A percentile compares a stretch with the other conserved stretches of the same genome.
These are phyloP conservation scores for Jacana jacana DNA, from an alignment of 2,113 vertebrate genomes.

Conservation along the genomic window DNA sequence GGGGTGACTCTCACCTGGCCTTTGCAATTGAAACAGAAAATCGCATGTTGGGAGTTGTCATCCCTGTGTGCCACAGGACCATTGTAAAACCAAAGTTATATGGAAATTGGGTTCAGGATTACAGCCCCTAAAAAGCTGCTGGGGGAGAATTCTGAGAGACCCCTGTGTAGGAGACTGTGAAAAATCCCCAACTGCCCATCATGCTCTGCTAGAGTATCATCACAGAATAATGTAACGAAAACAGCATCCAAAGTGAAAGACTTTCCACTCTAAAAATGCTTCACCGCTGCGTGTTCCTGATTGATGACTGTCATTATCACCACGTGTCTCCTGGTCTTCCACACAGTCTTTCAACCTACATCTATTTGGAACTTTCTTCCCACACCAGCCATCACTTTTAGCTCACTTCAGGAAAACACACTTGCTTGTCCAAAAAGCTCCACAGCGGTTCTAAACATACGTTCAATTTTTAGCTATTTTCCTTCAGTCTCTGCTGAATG, in stretches of 20 bases:
- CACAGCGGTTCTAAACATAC: background rate
- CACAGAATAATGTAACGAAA: background rate
- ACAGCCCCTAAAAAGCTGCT: background rate
- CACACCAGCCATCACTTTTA: slow-evolving; percentile 39
- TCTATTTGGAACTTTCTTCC: slow-evolving; percentile 33
- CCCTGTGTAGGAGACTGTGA: background rate
- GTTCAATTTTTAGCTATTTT: slow-evolving; percentile 18
- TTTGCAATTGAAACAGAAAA: background rate
- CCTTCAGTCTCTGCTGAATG: background rate
- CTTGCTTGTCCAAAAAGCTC: background rate
- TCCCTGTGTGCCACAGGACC: fast-evolving
- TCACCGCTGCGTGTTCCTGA: background rate
- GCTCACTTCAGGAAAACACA: slow-evolving; percentile 18
- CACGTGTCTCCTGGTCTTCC: background rate
- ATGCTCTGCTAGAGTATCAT: background rate
- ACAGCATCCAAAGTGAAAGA: background rate
- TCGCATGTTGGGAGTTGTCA: background rate
- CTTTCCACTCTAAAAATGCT: slow-evolving; percentile 10
- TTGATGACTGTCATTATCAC: slow-evolving; percentile 15
- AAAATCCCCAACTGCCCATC: background rate
- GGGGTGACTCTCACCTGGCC: background rate
- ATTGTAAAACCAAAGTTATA: background rate
- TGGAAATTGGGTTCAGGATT: background rate
- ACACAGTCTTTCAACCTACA: background rate
- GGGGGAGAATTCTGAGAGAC: background rate